Evolutionary conservation across 1,140 invertebrate species (phyloP).

Genomic region (Euura lappo): DNA sequence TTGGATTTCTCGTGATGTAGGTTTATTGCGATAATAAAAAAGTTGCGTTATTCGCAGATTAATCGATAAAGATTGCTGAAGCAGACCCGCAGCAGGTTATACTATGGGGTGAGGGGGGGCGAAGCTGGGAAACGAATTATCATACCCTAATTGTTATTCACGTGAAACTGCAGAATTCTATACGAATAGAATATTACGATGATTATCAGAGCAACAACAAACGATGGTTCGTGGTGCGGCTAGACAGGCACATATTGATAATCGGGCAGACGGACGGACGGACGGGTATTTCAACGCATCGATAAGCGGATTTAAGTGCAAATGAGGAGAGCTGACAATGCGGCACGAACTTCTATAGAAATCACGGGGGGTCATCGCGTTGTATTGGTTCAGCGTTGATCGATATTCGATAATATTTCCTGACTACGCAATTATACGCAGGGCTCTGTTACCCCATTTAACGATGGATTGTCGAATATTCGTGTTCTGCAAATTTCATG

Average conservation of each 20-base stretch:
- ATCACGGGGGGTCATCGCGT: not conserved
- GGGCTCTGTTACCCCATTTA: no score
- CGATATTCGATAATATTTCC: not conserved
- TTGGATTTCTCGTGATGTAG: not conserved
- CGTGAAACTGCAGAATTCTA: not conserved
- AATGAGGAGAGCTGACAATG: not conserved
- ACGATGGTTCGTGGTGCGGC: not conserved
- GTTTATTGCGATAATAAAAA: no score
- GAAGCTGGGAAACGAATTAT: no score
- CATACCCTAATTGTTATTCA: not conserved
- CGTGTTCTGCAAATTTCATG: no score
- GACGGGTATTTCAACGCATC: slow-evolving; percentile 5
- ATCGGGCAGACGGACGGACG: not conserved
- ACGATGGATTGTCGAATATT: no score
- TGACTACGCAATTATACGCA: not conserved
- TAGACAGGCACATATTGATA: not conserved
- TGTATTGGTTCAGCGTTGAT: not conserved
- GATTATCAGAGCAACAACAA: not conserved
- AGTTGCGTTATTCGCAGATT: no score
- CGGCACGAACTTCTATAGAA: slow-evolving; percentile 4
- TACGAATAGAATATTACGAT: not conserved
- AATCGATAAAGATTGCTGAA: no score
- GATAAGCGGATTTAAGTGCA: slow-evolving; percentile 7
- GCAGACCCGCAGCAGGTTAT: no score
- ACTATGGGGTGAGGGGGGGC: no score